These are phyloP conservation scores for Villa cingulata DNA, from an alignment of 2,888 invertebrate species.

Conservation along the genomic window DNA sequence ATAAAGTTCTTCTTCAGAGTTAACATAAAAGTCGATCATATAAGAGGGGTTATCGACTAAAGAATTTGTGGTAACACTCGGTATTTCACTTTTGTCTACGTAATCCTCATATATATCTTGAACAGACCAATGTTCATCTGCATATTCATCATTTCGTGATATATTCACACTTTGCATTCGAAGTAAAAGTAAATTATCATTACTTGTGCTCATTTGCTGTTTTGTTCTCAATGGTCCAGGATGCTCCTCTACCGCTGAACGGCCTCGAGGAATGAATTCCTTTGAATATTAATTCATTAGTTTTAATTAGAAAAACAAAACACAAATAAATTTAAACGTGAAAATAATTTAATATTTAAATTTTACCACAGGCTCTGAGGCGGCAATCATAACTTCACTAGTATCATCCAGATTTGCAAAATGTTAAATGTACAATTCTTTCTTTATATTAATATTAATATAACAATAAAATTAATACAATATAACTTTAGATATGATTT, in stretches of 20 bases:
- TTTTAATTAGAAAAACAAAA: background rate
- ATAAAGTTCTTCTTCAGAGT: conserved; percentile 77
- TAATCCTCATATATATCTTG: conserved; percentile 42
- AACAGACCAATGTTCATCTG: conserved; percentile 43
- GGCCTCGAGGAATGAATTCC: conserved; percentile 82
- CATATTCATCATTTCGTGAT: conserved; percentile 40
- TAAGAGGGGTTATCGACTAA: conserved; percentile 20
- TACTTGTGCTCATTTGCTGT: conserved; percentile 33
- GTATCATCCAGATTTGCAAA: conserved; percentile 79
- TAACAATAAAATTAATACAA: too few relatives aligned
- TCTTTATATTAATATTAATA: too few relatives aligned
- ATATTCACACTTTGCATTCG: conserved; percentile 66
- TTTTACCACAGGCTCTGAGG: conserved; percentile 73
- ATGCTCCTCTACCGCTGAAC: conserved; percentile 62
- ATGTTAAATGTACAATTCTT: background rate
- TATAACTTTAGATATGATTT: too few relatives aligned
- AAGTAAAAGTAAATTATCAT: conserved; percentile 54
- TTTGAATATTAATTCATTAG: conserved; percentile 26
- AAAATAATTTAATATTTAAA: conserved; percentile 1
- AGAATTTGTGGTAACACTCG: conserved; percentile 4
- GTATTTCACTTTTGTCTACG: background rate
- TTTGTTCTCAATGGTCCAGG: conserved; percentile 51
- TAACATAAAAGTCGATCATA: conserved; percentile 29
- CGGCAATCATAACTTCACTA: conserved; percentile 74
- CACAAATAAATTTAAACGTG: background rate